Evolutionary conservation across 2,888 invertebrate species (phyloP), one percentile per base, ranked within the genome.

Genomic region (Melanophora roralis): DNA sequence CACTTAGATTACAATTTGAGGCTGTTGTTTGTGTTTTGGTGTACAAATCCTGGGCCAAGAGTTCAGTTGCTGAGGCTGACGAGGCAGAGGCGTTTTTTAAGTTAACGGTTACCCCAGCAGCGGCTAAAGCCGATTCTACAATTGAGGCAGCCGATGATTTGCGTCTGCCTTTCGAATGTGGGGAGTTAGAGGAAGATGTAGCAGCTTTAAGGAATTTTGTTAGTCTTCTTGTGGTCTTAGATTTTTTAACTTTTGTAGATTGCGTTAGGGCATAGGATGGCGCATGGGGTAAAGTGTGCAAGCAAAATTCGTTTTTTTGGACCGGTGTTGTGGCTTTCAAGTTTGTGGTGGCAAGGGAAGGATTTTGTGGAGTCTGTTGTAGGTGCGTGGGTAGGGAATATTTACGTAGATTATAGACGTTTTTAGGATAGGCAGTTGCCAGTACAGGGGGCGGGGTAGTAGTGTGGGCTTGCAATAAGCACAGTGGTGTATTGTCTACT

Each of bases 61-160:
- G 68, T 34, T 80, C 80, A 14, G 80, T 80, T 40, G 80, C 80
- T 38, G 80, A 80, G n/a, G 80, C 80, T 1, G 80, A 80, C 7
- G 80, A 80, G 16, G 80, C 80, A 43, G 80, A 80, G 34, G 80
- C 76, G 59, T 76, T 80, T 19, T 76, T 80, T 38, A 80, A 38
- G 68, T 80, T 80, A 14, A 80, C 80, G 0, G 76, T 80, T 9
- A 80, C 80, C 49, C 85, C 83, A 2, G 84, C 85, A 1, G 84
- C 85, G 4, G 84, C 86, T 67, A 85, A 34, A 9, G 85, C 85
- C 8, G 84, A 83, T 65, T 85, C 85, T 0, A 85, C 83, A 43
- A 86, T 86, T 19, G 87, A 82, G 3, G 86, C 86, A 4, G 86
- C 82, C 19, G 87, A 87, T 9, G 87, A 86, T 81, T 85, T 86